Evolutionary conservation across 2,888 invertebrate genomes (phyloP), one percentile per base, ranked within the genome.

Genomic region (Hirtodrosophila duncani): DNA sequence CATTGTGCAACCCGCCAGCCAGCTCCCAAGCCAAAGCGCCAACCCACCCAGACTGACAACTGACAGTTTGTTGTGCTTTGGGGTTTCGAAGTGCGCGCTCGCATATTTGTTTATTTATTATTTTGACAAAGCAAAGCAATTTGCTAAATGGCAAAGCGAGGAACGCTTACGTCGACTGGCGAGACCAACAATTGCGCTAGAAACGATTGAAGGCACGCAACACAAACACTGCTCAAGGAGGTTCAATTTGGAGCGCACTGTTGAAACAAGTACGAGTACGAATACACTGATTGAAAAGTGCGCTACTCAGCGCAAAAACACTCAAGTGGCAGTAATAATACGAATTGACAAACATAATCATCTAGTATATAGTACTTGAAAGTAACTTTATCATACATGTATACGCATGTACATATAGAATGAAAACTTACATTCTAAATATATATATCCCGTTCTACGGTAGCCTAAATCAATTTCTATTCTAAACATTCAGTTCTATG

Each of bases 81-180:
- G 38, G 52, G 34, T 42, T 59, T 38, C 52, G 38, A 30, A 33
- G 27, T 49, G 45, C 38, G 27, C 41, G 31, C 31, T 43, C 17
- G 31, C n/a, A 33, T 56, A 67, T 75, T 79, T 75, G 71, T 67
- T 72, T 78, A 74, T 78, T 78, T 74, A 78, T 79, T 74, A 78
- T 74, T 78, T 78, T 69, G 67, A 78, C 75, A 75, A 74, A 78
- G 72, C 72, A 60, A 63, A 79, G 75, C 75, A 79, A 78, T 78
- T 74, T 74, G 51, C 79, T 78, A 78, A 74, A 74, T 66, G 69
- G 55, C 52, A 64, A 52, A 59, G 49, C 53, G 39, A 50, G 51
- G 38, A 44, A 45, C 29, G 34, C 51, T 34, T 56, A 62, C 55
- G 31, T 11, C 34, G 37, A 45, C 66, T 66, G 30, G 50, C 63